Base-by-base conservation (phyloP, 2,888 invertebrate genomes). In the Chymomyza procnemis region DNA sequence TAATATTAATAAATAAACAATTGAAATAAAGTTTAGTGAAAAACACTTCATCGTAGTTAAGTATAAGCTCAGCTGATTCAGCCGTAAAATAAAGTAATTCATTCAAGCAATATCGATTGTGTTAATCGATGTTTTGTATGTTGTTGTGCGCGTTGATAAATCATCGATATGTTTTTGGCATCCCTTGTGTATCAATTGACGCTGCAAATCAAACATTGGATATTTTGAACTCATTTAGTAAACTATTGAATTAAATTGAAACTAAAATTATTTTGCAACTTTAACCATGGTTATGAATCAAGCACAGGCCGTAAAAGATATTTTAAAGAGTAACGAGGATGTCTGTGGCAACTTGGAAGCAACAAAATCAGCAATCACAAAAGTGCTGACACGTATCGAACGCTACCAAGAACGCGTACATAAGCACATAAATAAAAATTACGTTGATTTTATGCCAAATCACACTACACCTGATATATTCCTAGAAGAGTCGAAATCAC, bases 351-450 rank as follows among this genome's bases (percentile, higher is more conserved):
- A 41, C 26, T 56, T 76, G 1, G 88, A 88, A 18, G 79, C 80
- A 57, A 88, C 87, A 1, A 89, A 88, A 61, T 78, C 85, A n/a
- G 80, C 85, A 57, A 87, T 91, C 16, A 73, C 79, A 0, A 89
- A 88, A 73, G 78, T 90, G 48, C 71, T 88, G 50, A 74, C 85
- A 4, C 90, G 90, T 61, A 88, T 89, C 0, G 89, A 89, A 66
- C 79, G 85, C 54, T 90, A 85, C 63, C 90, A 91, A 71, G 82
- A 85, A 22, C 88, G 90, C 67, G 85, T 89, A 56, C 89, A 88
- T 46, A 84, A 79, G 22, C 90, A 90, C 56, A 88, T 91, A 26
- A 89, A 90, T n/a, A 85, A 89, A 41, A 91, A 91, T 63, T 90
- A 91, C 61, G 78, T 76, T 0, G 89, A 91, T 2, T 91, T 91